Percentiles rank a stretch among this genome's conserved stretches.
Conservation (phyloP, 2,113 vertebrate species). For the Gulo gulo region DNA sequence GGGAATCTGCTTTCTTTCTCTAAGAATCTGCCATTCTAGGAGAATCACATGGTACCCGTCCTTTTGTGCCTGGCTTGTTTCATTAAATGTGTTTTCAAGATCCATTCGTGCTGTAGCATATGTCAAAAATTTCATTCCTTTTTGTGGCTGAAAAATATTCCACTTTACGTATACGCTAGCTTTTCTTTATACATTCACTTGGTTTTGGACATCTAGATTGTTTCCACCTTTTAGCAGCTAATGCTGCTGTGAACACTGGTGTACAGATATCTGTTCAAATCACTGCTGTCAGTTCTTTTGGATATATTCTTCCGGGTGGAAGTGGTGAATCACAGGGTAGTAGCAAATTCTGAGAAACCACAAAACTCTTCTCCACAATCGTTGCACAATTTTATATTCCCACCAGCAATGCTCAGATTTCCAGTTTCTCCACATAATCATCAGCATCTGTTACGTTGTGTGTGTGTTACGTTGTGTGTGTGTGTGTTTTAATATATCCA, state of each 20-base stretch:
- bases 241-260: background rate
- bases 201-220: background rate
- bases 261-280: background rate
- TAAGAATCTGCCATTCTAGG: background rate
- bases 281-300: background rate
- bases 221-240: background rate
- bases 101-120: background rate
- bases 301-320: background rate
- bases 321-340: background rate
- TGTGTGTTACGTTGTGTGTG: background rate
- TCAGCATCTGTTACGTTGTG: background rate
- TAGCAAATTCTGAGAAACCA: background rate
- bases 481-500: background rate
- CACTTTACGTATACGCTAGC: background rate
- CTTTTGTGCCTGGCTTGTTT: background rate
- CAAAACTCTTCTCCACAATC: background rate
- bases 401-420: background rate
- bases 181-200: background rate
- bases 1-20: background rate
- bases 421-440: background rate
- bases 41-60: background rate
- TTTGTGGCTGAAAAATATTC: background rate
- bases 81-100: background rate
- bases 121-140: background rate
- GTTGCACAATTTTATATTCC: background rate